Evolutionary conservation across 2,797 vertebrate species (phyloP).

Genomic region (Aldrovandia affinis): DNA sequence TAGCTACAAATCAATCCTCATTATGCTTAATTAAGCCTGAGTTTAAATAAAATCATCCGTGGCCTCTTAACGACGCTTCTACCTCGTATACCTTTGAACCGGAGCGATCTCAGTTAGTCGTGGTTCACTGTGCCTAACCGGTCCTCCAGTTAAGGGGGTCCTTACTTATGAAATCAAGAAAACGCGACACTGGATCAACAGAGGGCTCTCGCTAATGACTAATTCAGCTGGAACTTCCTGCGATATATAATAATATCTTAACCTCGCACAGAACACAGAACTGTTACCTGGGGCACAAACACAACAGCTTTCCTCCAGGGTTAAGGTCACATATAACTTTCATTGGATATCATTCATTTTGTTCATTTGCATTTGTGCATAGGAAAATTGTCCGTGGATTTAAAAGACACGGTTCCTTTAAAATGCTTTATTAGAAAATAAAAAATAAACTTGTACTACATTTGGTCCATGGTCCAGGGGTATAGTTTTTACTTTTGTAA

Average conservation of each 20-base stretch:
- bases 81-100: conserved; percentile 50
- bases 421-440: no score
- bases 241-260: neutral
- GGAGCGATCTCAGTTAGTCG: conserved; percentile 49
- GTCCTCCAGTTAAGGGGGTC: conserved; percentile 43
- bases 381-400: no score
- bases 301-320: neutral
- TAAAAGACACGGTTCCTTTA: no score
- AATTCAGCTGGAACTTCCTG: conserved; percentile 63
- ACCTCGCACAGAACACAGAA: neutral
- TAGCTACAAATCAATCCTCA: conserved; percentile 40
- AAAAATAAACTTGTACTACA: no score
- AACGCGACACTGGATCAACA: conserved; percentile 57
- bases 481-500: no score
- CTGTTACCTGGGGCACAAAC: neutral
- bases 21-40: conserved; percentile 39
- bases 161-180: conserved; percentile 51
- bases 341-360: no score
- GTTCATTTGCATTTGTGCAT: no score
- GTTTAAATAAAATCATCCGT: conserved; percentile 36
- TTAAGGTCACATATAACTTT: neutral
- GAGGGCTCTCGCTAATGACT: conserved; percentile 65
- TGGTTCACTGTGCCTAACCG: conserved; percentile 51
- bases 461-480: no score
- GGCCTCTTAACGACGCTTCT: conserved; percentile 37